Evolutionary conservation across 2,888 invertebrate species (phyloP).

Genomic region (Biston betularia): DNA sequence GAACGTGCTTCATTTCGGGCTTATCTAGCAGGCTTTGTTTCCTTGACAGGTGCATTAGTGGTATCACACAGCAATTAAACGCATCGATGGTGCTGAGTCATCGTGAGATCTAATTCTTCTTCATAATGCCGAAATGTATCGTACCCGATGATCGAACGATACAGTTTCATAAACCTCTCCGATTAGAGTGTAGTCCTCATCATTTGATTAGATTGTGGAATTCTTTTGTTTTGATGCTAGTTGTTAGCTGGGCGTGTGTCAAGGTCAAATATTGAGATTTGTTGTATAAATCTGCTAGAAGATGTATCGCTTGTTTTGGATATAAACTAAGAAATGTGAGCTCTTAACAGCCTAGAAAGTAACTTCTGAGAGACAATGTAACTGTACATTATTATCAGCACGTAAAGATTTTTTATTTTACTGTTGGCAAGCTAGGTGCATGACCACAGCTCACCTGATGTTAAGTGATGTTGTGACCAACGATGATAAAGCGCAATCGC

Average conservation of each 20-base stretch:
- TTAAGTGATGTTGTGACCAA: no score
- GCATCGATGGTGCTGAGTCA: slow-evolving; percentile 78
- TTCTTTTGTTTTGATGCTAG: slow-evolving; percentile 71
- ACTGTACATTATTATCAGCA: no score
- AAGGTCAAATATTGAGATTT: slow-evolving; percentile 40
- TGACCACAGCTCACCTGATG: no score
- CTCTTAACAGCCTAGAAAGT: no score
- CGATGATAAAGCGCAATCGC: no score
- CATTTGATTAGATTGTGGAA: slow-evolving; percentile 71
- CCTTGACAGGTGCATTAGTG: slow-evolving; percentile 86
- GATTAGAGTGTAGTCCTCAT: slow-evolving; percentile 37
- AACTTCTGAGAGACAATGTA: no score
- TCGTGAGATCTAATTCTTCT: slow-evolving; percentile 59
- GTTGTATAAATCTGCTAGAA: background rate
- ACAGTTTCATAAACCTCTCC: slow-evolving; percentile 48
- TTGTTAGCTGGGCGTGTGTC: slow-evolving; percentile 48
- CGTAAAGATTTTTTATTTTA: no score
- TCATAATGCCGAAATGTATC: slow-evolving; percentile 38
- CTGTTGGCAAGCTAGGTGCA: no score
- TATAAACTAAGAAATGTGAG: background rate
- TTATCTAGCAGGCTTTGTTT: slow-evolving; percentile 83
- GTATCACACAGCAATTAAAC: slow-evolving; percentile 84
- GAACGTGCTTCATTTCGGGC: slow-evolving; percentile 79
- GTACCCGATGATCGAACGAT: slow-evolving; percentile 34
- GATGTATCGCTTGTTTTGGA: background rate